Evolutionary conservation across 2,888 invertebrate genomes (phyloP).

Genomic region (Caenorhabditis angaria): DNA sequence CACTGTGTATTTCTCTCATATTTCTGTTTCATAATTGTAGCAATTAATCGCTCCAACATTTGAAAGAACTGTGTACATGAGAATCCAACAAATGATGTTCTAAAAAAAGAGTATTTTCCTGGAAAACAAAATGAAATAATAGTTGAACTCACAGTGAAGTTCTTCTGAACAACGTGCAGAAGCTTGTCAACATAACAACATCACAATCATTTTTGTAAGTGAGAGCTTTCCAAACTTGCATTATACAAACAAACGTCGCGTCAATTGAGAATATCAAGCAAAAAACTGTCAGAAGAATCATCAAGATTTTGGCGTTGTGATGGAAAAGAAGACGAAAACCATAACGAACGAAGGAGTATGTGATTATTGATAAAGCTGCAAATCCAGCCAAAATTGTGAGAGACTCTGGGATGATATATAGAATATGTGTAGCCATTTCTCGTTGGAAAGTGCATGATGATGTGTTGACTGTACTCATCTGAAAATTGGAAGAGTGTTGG

Average conservation of each 20-base stretch:
- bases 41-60: slow-evolving; percentile 33
- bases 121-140: too few species aligned
- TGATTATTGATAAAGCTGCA: slow-evolving; percentile 14
- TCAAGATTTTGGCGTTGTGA: slow-evolving; percentile 34
- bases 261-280: slow-evolving; percentile 33
- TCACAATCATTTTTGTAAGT: slow-evolving; percentile 32
- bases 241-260: slow-evolving; percentile 15
- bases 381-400: slow-evolving; percentile 28
- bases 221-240: slow-evolving; percentile 23
- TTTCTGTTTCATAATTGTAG: slow-evolving; percentile 25
- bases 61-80: slow-evolving; percentile 31
- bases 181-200: slow-evolving; percentile 17
- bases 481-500: too few species aligned
- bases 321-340: slow-evolving; percentile 32
- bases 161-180: slow-evolving; percentile 26
- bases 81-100: slow-evolving; percentile 36
- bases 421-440: slow-evolving; percentile 23
- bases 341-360: slow-evolving; percentile 31
- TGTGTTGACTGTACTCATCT: neutral
- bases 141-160: slow-evolving; percentile 30
- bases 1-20: slow-evolving; percentile 34
- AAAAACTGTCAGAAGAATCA: slow-evolving; percentile 32
- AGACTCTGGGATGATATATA: slow-evolving; percentile 30
- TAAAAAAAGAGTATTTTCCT: slow-evolving; percentile 1
- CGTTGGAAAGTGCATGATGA: slow-evolving; percentile 24